Conservation (phyloP, 2,113 vertebrate genomes). For the Ceratotherium simum region DNA sequence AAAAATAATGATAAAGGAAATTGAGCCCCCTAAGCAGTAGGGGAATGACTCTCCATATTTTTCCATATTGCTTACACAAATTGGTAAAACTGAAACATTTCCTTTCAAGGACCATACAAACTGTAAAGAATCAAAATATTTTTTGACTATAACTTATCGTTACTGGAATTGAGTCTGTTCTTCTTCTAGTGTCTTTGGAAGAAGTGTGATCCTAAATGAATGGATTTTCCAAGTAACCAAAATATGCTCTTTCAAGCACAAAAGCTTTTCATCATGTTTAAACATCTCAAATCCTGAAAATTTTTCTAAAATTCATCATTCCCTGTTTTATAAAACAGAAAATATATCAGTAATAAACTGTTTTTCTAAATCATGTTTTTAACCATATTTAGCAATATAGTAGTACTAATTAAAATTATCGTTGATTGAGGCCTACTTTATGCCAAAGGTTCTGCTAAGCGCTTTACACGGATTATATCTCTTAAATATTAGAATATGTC, state of each 20-base stretch:
- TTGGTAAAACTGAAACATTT: neutral
- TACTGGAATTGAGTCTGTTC: neutral
- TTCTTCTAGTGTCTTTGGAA: neutral
- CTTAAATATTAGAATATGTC: neutral
- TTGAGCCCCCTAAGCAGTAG: neutral
- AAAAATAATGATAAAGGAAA: neutral
- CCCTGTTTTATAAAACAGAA: neutral
- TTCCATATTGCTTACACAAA: neutral
- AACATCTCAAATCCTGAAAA: neutral
- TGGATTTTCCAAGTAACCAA: neutral
- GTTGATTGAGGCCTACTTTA: neutral
- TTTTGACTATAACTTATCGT: neutral
- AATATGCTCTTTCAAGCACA: neutral
- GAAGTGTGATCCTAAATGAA: neutral
- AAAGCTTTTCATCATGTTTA: neutral
- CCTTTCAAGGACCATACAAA: slow-evolving; percentile 13
- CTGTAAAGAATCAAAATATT: neutral
- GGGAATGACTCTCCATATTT: neutral
- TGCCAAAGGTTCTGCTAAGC: neutral
- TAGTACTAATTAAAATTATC: neutral
- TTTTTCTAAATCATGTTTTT: neutral
- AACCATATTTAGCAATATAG: neutral
- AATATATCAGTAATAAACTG: neutral
- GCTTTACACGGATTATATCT: neutral
- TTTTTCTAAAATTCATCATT: neutral